These are phyloP conservation scores for Scaptomyza montana DNA, from an alignment of 1,140 invertebrate species.

Conservation along the genomic window DNA sequence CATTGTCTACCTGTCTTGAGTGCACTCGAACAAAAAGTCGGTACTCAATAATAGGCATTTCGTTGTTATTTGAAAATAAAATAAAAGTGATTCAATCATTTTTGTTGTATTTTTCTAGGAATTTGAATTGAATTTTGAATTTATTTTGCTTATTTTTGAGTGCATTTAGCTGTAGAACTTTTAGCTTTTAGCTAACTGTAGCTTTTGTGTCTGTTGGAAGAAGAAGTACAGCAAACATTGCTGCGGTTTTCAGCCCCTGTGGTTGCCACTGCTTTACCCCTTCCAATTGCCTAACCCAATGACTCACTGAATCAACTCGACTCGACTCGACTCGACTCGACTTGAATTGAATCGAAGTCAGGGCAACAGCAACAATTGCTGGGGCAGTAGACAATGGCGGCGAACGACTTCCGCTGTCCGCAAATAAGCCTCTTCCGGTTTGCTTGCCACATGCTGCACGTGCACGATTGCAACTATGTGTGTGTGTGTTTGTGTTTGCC, in stretches of 20 bases:
- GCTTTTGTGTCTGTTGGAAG: not conserved
- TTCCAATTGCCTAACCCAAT: constrained; percentile 33
- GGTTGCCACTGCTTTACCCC: too few relatives aligned
- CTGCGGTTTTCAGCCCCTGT: too few relatives aligned
- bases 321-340: not conserved
- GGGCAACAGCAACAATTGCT: not conserved
- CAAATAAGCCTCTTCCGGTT: constrained; percentile 72
- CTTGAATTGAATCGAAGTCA: constrained; percentile 14
- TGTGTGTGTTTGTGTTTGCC: not conserved
- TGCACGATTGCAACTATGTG: not conserved
- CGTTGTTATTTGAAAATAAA: too few relatives aligned
- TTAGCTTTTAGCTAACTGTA: not conserved
- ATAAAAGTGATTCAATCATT: too few relatives aligned
- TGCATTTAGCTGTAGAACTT: too few relatives aligned
- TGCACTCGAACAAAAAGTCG: too few relatives aligned
- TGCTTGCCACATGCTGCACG: constrained; percentile 8
- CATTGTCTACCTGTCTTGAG: too few relatives aligned
- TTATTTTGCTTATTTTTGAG: too few relatives aligned
- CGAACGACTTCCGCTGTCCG: constrained; percentile 47
- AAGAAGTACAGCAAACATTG: too few relatives aligned
- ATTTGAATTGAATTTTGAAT: too few relatives aligned
- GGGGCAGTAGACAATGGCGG: constrained; percentile 7
- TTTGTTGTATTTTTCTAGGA: too few relatives aligned
- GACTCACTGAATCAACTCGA: constrained; percentile 22
- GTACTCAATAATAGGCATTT: too few relatives aligned